A percentile compares a stretch with the other conserved stretches of the same genome.
Evolutionary conservation across 1,140 invertebrate species (phyloP).

Genomic region (Neodiprion virginianus): DNA sequence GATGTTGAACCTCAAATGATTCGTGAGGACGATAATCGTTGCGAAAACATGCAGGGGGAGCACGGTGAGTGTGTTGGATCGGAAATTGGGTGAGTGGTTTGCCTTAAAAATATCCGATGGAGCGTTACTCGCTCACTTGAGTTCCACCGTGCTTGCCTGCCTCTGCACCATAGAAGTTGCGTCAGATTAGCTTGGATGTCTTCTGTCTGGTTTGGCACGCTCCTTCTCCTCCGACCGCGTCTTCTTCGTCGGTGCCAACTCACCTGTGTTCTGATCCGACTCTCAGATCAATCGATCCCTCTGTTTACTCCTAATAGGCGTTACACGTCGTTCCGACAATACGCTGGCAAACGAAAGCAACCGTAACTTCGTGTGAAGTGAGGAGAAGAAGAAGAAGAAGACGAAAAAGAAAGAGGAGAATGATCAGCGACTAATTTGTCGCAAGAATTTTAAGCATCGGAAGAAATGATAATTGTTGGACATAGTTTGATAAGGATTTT

Average conservation of each 20-base stretch:
- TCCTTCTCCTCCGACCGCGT: conserved; percentile 19
- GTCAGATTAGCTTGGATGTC: conserved; percentile 29
- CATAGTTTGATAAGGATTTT: too few species aligned
- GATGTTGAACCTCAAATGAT: conserved; percentile 38
- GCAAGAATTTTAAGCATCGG: too few species aligned
- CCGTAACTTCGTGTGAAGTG: too few species aligned
- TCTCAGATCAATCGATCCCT: neutral
- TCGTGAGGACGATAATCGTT: conserved; percentile 32
- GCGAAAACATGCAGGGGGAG: neutral
- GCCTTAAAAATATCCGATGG: conserved; percentile 36
- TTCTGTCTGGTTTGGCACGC: conserved; percentile 49
- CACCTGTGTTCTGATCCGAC: neutral
- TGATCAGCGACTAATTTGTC: too few species aligned
- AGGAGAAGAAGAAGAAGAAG: too few species aligned
- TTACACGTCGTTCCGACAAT: too few species aligned
- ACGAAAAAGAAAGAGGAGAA: too few species aligned
- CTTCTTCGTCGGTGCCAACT: conserved; percentile 19
- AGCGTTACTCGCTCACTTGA: conserved; percentile 32
- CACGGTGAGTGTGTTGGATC: neutral
- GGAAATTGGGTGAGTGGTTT: conserved; percentile 17
- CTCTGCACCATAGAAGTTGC: neutral
- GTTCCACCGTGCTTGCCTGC: neutral
- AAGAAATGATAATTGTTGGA: too few species aligned
- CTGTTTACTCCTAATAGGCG: too few species aligned
- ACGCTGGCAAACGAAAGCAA: too few species aligned